Evolutionary conservation across 2,797 vertebrate genomes (phyloP), one percentile per base, ranked within the genome.

Genomic region (Chiloscyllium punctatum): DNA sequence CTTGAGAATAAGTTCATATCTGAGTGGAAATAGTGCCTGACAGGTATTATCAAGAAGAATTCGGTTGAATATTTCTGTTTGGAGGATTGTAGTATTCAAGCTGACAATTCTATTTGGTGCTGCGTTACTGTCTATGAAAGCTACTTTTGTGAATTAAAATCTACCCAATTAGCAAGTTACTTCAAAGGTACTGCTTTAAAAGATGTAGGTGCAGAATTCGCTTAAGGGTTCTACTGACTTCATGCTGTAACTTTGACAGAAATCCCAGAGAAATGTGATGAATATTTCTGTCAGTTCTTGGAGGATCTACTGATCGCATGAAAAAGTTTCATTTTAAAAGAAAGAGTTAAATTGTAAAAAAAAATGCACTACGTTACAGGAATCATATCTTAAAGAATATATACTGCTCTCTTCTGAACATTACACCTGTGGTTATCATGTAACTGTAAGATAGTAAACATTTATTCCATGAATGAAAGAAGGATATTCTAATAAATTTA

Each of bases 401-500:
- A 51, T 53, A 88, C 86, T 57, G 27, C 13, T 8, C 51, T 53
- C 48, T 30, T 30, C 27, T 7, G 9, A 13, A 88, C 23, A 27
- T 51, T 57, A 9, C 48, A 57, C 11, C 15, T 62, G 57, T 62
- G 57, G 57, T 62, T 62, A 62, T 48, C 42, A 48, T 62, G 57
- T 62, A 62, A 62, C 57, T 62, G 57, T 62, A 27, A 15, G 53
- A 88, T 8, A 53, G 86, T 37, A 30, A 15, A 86, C 23, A 18
- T 53, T 53, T 23, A 25, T 88, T 27, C 23, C 30, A 9, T 53
- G 25, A 53, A 51, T 30, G 48, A 57, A 57, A 53, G 53, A 88
- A 27, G 13, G 53, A 57, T 53, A 23, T 84, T 84, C 37, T 18
- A 42, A 6, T 82, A 48, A 95, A 95, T 96, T 95, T 87, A 96